Percentiles rank a stretch among this genome's conserved stretches.
phyloP scores from a whole-genome alignment of 2,888 invertebrate genomes.

The Eulithis testata region DNA sequence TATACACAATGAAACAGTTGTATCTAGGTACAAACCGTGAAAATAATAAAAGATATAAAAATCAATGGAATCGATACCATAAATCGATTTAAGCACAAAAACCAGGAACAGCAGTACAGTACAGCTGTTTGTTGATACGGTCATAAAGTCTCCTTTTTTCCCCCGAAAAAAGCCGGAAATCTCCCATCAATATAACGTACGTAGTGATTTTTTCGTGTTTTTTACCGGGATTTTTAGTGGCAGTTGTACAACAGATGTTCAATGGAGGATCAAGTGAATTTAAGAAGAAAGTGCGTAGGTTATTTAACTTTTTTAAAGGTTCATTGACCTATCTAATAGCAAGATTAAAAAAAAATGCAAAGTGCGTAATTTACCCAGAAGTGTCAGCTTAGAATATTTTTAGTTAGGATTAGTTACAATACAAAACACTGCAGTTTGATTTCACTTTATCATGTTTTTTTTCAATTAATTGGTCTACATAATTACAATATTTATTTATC shows the following conservation, averaged over 20 bases:
- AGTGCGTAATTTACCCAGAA: too few species aligned
- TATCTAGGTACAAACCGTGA: constrained; percentile 9
- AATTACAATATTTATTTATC: too few species aligned
- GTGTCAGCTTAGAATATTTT: too few species aligned
- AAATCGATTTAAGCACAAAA: constrained; percentile 52
- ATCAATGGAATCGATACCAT: constrained; percentile 46
- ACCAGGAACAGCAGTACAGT: constrained; percentile 40
- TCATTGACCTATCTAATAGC: too few species aligned
- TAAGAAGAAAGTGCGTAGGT: constrained; percentile 16
- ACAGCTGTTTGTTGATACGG: constrained; percentile 49
- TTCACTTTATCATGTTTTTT: too few species aligned
- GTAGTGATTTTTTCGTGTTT: constrained; percentile 43
- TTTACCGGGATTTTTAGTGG: constrained; percentile 45
- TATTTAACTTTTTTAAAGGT: too few species aligned
- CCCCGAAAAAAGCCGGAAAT: constrained; percentile 49
- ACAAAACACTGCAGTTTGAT: too few species aligned
- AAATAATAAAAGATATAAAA: constrained; percentile 38
- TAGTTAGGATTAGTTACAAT: too few species aligned
- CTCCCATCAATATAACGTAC: constrained; percentile 50
- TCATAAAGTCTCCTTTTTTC: constrained; percentile 53
- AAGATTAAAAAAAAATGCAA: too few species aligned
- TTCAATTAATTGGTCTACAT: too few species aligned
- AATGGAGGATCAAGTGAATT: constrained; percentile 31
- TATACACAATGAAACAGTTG: too few species aligned
- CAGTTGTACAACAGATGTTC: constrained; percentile 45